phyloP scores from a whole-genome alignment of 1,140 invertebrate species.

The Pogonus chalceus region DNA sequence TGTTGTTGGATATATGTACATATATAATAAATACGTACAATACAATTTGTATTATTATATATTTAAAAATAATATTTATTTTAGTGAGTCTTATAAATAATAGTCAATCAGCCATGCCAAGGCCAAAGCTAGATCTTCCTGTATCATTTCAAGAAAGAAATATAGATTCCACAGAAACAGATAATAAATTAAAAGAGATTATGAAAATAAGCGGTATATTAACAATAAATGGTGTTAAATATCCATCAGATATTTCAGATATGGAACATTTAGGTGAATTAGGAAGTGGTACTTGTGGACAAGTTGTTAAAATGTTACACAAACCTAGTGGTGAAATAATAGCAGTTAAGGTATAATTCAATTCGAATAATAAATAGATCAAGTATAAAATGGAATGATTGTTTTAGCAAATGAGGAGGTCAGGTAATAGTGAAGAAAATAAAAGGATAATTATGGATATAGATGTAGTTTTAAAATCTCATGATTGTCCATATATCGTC shows the following conservation, averaged over 20 bases:
- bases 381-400: conserved; percentile 11
- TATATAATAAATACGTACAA: no score
- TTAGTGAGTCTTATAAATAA: background rate
- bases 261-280: conserved; percentile 82
- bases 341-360: conserved; percentile 74
- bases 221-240: conserved; percentile 67
- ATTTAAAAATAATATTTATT: no score
- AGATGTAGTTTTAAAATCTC: conserved; percentile 92
- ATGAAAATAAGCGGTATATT: conserved; percentile 69
- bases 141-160: background rate
- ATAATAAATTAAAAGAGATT: conserved; percentile 40
- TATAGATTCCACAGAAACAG: conserved; percentile 31
- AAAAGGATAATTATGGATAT: conserved; percentile 98
- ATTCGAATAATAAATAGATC: conserved; percentile 4
- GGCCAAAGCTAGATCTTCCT: background rate
- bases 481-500: conserved; percentile 95
- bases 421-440: conserved; percentile 92
- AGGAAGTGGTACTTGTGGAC: conserved; percentile 93
- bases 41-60: no score
- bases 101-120: background rate
- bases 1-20: no score
- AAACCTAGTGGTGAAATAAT: conserved; percentile 74
- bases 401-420: conserved; percentile 88
- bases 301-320: conserved; percentile 94
- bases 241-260: conserved; percentile 77